phyloP scores from a whole-genome alignment of 2,888 invertebrate genomes.

The Melinopterus prodromus region DNA sequence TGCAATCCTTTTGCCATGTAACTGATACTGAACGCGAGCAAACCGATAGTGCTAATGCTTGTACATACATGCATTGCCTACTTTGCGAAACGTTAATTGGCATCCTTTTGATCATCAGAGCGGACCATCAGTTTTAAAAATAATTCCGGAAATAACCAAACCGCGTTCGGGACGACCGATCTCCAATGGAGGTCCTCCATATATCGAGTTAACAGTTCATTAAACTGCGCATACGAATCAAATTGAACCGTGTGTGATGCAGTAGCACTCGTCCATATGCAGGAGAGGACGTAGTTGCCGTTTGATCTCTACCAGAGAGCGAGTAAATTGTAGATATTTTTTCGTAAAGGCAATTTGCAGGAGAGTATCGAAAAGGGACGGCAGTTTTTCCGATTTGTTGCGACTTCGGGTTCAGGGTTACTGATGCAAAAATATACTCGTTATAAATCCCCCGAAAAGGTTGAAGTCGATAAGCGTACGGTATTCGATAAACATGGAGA shows the following conservation, averaged over 20 bases:
- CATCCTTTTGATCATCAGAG: not conserved
- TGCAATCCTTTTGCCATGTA: not conserved
- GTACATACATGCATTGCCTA: not conserved
- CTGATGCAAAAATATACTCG: not conserved
- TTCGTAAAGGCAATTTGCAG: not conserved
- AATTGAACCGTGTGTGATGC: not conserved
- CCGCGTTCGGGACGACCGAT: not conserved
- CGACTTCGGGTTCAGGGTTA: not conserved
- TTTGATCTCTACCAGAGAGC: not conserved
- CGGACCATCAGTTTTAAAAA: not conserved
- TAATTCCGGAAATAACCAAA: constrained; percentile 4
- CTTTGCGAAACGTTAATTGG: not conserved
- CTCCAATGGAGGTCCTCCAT: constrained; percentile 4
- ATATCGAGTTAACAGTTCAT: not conserved
- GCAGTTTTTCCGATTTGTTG: not conserved
- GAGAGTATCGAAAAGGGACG: not conserved
- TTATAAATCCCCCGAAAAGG: not conserved
- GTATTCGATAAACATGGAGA: not conserved
- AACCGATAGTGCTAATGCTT: not conserved
- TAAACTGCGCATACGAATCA: not conserved
- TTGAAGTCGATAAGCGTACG: not conserved
- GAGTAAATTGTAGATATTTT: constrained; percentile 4
- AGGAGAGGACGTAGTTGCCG: not conserved
- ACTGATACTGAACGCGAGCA: not conserved
- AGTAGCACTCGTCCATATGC: not conserved